Conservation (phyloP, 1,140 invertebrate species). For the Dinoponera quadriceps region DNA sequence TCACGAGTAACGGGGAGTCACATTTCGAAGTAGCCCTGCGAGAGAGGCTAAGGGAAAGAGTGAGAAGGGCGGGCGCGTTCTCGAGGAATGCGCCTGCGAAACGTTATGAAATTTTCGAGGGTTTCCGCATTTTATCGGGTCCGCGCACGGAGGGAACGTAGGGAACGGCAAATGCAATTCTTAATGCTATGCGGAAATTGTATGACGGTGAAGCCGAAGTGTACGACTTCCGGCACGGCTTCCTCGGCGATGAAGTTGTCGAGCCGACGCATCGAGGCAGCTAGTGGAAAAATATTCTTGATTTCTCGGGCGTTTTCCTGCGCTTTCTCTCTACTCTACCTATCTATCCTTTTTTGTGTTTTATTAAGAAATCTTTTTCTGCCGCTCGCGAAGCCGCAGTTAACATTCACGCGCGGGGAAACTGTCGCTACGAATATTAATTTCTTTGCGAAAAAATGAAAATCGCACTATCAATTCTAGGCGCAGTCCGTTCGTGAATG, state of each 20-base stretch:
- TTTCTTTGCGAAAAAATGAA: not conserved
- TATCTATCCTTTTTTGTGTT: not conserved
- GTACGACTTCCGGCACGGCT: slow-evolving; percentile 40
- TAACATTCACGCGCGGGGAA: not conserved
- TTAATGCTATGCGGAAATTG: slow-evolving; percentile 54
- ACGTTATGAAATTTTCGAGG: slow-evolving; percentile 47
- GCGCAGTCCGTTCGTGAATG: not conserved
- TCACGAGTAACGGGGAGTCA: slow-evolving; percentile 18
- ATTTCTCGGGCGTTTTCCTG: not conserved
- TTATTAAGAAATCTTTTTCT: not conserved
- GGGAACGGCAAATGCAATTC: slow-evolving; percentile 54
- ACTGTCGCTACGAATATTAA: not conserved
- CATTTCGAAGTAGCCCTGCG: slow-evolving; percentile 13
- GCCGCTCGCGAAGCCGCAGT: not conserved
- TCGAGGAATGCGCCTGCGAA: slow-evolving; percentile 31
- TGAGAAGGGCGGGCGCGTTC: not conserved
- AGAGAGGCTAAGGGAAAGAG: not conserved
- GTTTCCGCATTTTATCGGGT: slow-evolving; percentile 55
- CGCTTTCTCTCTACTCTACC: not conserved
- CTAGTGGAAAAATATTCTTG: slow-evolving; percentile 47
- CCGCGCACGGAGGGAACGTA: slow-evolving; percentile 8
- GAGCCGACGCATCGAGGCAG: slow-evolving; percentile 7
- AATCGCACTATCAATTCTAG: not conserved
- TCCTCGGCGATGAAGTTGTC: slow-evolving; percentile 32
- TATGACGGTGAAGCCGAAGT: slow-evolving; percentile 27